A percentile compares a stretch with the other conserved stretches of the same genome.
phyloP scores from a whole-genome alignment of 1,140 invertebrate genomes.

The Brachionus rubens region DNA sequence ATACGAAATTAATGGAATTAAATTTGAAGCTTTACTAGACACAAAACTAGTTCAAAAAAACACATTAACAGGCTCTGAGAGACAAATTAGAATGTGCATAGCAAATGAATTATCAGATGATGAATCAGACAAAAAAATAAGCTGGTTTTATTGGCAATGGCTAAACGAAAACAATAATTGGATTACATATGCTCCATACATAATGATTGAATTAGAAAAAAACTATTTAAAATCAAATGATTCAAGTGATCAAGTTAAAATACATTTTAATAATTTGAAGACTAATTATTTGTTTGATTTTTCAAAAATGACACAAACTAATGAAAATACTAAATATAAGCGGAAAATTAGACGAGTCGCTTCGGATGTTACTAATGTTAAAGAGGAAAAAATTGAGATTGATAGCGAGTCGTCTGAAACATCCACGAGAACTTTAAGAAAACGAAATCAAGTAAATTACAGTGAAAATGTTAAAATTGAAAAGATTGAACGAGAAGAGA shows the following conservation, averaged over 20 bases:
- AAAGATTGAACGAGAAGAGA: neutral
- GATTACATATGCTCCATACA: constrained; percentile 9
- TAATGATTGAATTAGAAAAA: constrained; percentile 5
- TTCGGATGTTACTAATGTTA: neutral
- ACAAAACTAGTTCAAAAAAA: neutral
- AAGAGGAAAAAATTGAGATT: neutral
- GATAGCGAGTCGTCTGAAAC: neutral
- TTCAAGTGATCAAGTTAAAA: neutral
- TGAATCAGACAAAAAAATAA: constrained; percentile 22
- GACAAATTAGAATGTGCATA: constrained; percentile 4
- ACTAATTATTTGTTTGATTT: constrained; percentile 17
- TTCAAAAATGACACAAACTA: constrained; percentile 21
- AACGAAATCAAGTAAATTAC: neutral
- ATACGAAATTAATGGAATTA: constrained; percentile 14
- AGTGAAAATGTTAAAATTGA: neutral
- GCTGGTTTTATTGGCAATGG: constrained; percentile 39
- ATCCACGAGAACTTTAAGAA: neutral
- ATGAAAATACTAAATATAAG: neutral
- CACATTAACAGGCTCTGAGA: neutral
- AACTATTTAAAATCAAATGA: constrained; percentile 10
- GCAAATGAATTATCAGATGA: neutral
- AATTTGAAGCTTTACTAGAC: constrained; percentile 1
- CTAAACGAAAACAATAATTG: constrained; percentile 24
- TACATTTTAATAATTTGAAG: neutral
- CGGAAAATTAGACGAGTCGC: constrained; percentile 35